Evolutionary conservation across 1,140 invertebrate genomes (phyloP), one percentile per base, ranked within the genome.

Genomic region (Halyomorpha halys): DNA sequence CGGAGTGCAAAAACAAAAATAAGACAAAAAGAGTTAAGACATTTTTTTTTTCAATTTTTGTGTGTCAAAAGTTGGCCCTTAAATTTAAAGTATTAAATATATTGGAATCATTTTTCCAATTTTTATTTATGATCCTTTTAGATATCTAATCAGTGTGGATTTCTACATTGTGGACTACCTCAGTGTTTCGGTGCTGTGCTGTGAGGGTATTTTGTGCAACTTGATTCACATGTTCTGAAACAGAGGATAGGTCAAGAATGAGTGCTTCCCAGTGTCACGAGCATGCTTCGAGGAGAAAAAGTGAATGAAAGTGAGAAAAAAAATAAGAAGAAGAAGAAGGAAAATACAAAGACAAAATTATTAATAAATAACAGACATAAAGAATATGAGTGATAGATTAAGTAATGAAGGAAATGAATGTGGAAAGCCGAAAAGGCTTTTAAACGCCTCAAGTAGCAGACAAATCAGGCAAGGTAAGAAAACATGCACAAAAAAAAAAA

Each of bases 131-230:
- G 34, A 39, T 39, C 34, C 34, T 39, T 39, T 39, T 39, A 39
- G 11, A 2, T 39, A 39, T 39, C 34, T 39, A 39, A 39, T 39
- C 34, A 56, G 53, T 56, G 53, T 56, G 53, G 18, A 56, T 56
- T 56, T 56, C 53, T 56, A 56, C 53, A 56, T 56, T 56, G 53
- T 56, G 53, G 53, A 56, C 53, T 56, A 56, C 19, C 19, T 56
- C 19, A 56, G 23, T 25, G 53, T 23, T 21, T 56, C 4, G 53
- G 53, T 56, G 53, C 53, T 56, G 53, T 56, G 53, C 53, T 21
- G 19, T 56, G 53, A 56, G 53, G 53, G 53, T 56, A 56, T 56
- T 18, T 56, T 56, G 53, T 56, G 53, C 53, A 56, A 56, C 21
- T 56, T 56, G 53, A 56, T 56, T 56, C 53, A 25, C n/a, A 16